phyloP scores from a whole-genome alignment of 2,113 vertebrate genomes.

The Noctilio leporinus region DNA sequence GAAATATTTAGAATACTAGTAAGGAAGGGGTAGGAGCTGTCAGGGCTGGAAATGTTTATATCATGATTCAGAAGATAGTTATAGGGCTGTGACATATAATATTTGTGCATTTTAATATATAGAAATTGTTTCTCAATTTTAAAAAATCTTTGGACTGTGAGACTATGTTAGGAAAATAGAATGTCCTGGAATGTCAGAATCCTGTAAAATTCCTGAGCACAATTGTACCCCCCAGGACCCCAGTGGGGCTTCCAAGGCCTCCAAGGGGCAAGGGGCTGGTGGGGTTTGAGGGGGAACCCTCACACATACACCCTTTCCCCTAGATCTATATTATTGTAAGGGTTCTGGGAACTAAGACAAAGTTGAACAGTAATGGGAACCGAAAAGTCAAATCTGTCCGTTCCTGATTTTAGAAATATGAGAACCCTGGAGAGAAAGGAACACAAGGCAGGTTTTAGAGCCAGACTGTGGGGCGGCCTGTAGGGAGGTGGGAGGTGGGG shows the following conservation, averaged over 20 bases:
- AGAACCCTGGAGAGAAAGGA: not conserved
- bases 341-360: not conserved
- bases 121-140: not conserved
- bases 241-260: not conserved
- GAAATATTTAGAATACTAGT: not conserved
- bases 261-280: too few relatives aligned
- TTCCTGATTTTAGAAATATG: not conserved
- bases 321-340: not conserved
- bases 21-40: not conserved
- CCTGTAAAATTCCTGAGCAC: not conserved
- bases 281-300: too few relatives aligned
- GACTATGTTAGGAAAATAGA: not conserved
- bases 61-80: not conserved
- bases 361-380: not conserved
- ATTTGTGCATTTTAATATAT: not conserved
- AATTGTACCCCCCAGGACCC: accelerated
- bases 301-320: not conserved
- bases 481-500: not conserved
- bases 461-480: not conserved
- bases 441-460: not conserved
- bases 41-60: not conserved
- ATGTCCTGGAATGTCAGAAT: not conserved
- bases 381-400: not conserved
- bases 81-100: not conserved
- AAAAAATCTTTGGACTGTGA: not conserved